Percentiles rank a stretch among this genome's conserved stretches.
Conservation (phyloP, 2,888 invertebrate species). For the Mamestra brassicae region DNA sequence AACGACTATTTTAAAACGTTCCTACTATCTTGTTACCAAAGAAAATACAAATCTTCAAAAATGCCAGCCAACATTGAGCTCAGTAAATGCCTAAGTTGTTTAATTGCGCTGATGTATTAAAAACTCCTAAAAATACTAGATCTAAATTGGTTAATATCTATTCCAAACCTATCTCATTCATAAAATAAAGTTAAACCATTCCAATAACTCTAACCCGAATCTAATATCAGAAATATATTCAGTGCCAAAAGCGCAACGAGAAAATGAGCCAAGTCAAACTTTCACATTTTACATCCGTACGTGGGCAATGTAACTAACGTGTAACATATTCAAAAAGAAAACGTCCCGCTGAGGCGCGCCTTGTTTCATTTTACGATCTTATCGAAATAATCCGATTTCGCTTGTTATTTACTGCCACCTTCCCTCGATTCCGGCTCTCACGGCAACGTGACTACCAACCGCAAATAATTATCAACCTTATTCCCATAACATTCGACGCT, state of each 20-base stretch:
- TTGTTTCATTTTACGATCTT: slow-evolving; percentile 91
- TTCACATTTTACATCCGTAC: slow-evolving; percentile 77
- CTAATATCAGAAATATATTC: slow-evolving; percentile 61
- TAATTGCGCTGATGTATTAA: too few relatives aligned
- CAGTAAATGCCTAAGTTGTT: not conserved
- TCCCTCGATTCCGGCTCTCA: slow-evolving; percentile 83
- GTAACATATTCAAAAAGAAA: slow-evolving; percentile 86
- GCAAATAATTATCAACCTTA: slow-evolving; percentile 82
- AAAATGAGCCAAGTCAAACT: slow-evolving; percentile 76
- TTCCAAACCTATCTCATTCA: not conserved
- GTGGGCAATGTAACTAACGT: slow-evolving; percentile 79
- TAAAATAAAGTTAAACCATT: slow-evolving; percentile 28
- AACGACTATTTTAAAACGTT: slow-evolving; percentile 59
- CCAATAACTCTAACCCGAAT: slow-evolving; percentile 47
- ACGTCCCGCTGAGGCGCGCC: slow-evolving; percentile 85
- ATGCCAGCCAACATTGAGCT: not conserved
- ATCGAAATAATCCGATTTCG: slow-evolving; percentile 91
- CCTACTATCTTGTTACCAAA: slow-evolving; percentile 46
- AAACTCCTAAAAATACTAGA: not conserved
- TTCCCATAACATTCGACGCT: slow-evolving; percentile 73
- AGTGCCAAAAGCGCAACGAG: slow-evolving; percentile 61
- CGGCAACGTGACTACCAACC: slow-evolving; percentile 68
- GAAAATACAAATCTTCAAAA: slow-evolving; percentile 24
- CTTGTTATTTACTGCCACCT: slow-evolving; percentile 89
- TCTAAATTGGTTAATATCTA: not conserved